Conservation (phyloP, 1,140 invertebrate genomes). For the Leptestheria dahalacensis region DNA sequence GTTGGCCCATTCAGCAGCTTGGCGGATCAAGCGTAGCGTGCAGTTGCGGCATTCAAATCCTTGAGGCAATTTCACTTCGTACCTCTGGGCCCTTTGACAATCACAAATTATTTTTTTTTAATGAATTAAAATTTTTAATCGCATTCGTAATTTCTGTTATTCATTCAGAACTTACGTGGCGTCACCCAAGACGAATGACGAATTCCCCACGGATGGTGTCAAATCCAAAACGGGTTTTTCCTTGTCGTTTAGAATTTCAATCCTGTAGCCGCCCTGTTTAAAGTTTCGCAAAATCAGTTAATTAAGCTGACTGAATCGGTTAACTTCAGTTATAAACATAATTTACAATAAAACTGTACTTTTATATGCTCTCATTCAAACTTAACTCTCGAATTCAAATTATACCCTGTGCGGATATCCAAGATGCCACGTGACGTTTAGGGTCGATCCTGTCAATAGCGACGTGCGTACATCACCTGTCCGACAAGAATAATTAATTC, state of each 20-base stretch:
- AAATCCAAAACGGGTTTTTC: conserved; percentile 67
- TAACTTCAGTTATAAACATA: too few relatives aligned
- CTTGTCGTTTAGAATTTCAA: conserved; percentile 64
- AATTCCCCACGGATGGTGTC: conserved; percentile 47
- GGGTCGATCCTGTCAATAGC: conserved; percentile 59
- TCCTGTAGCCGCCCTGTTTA: conserved; percentile 67
- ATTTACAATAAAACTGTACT: too few relatives aligned
- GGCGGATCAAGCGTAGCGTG: conserved; percentile 67
- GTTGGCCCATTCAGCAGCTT: conserved; percentile 74
- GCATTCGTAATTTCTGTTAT: neutral
- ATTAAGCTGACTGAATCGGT: conserved; percentile 5
- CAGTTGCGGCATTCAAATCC: conserved; percentile 78
- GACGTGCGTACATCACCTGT: conserved; percentile 49
- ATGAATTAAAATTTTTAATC: neutral
- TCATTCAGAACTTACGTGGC: conserved; percentile 41
- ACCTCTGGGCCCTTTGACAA: conserved; percentile 54
- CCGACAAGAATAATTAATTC: conserved; percentile 18
- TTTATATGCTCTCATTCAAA: too few relatives aligned
- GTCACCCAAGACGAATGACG: conserved; percentile 57
- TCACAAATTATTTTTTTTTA: neutral
- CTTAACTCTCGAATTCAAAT: conserved; percentile 41
- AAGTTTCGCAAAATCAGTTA: neutral
- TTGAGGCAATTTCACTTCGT: conserved; percentile 57
- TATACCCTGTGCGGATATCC: conserved; percentile 75
- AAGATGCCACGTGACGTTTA: conserved; percentile 86